phyloP scores from a whole-genome alignment of 2,888 invertebrate genomes.

The Drosophila infuscata region DNA sequence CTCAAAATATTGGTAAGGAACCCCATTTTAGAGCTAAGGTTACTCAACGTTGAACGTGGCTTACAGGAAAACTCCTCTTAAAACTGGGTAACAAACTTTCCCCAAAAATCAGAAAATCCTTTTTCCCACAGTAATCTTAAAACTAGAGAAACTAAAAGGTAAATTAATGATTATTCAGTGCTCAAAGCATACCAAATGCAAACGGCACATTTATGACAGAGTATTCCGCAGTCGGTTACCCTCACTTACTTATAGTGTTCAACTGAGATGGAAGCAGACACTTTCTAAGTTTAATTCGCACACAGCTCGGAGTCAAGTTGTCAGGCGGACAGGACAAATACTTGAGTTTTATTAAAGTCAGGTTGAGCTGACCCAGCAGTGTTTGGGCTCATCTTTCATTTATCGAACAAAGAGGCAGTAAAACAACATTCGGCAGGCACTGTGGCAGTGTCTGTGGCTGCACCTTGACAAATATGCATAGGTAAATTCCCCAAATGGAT shows the following conservation, averaged over 20 bases:
- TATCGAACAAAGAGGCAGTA: constrained; percentile 56
- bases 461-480: constrained; percentile 29
- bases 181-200: too few species aligned
- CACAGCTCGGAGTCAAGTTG: neutral
- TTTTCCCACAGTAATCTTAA: too few species aligned
- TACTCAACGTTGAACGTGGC: neutral
- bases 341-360: neutral
- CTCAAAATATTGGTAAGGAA: neutral
- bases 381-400: constrained; percentile 22
- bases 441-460: neutral
- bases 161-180: too few species aligned
- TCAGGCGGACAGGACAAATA: neutral
- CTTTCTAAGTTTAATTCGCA: neutral
- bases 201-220: neutral
- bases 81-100: neutral
- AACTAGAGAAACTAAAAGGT: too few species aligned
- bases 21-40: neutral
- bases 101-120: fast-evolving
- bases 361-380: neutral
- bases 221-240: neutral
- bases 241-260: neutral
- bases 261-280: neutral
- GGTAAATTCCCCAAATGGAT: constrained; percentile 17
- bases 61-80: neutral
- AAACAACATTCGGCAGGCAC: constrained; percentile 46